Evolutionary conservation across 2,888 invertebrate genomes (phyloP).

Genomic region (Harpagoxenus sublaevis): DNA sequence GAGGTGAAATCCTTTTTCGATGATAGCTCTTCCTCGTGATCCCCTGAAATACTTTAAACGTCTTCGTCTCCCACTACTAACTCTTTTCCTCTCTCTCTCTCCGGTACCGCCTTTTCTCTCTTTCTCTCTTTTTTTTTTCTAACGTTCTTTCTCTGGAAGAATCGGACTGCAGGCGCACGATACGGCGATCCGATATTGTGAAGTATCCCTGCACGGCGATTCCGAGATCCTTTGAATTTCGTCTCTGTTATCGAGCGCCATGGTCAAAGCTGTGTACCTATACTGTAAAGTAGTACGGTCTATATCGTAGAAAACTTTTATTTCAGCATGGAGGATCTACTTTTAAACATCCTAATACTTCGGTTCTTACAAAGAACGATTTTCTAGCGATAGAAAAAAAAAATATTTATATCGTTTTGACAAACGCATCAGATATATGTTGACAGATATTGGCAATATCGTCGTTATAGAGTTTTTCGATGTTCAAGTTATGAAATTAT

Average conservation of each 20-base stretch:
- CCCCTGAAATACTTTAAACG: slow-evolving; percentile 66
- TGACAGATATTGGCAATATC: not conserved
- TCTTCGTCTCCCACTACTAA: slow-evolving; percentile 32
- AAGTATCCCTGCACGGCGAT: slow-evolving; percentile 67
- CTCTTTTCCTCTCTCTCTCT: not conserved
- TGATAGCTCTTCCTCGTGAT: slow-evolving; percentile 67
- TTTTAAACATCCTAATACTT: slow-evolving; percentile 41
- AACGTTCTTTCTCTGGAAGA: slow-evolving; percentile 27
- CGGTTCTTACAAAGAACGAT: slow-evolving; percentile 1
- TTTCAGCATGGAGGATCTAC: slow-evolving; percentile 43
- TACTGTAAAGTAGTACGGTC: slow-evolving; percentile 37
- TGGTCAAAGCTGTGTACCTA: slow-evolving; percentile 57
- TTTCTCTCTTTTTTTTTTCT: slow-evolving; percentile 15
- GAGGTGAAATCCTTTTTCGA: slow-evolving; percentile 70
- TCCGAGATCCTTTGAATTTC: slow-evolving; percentile 67
- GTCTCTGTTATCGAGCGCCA: slow-evolving; percentile 55
- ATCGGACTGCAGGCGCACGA: slow-evolving; percentile 58
- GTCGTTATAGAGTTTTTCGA: not conserved
- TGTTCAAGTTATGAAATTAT: not conserved
- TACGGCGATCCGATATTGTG: slow-evolving; percentile 69
- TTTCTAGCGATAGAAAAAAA: slow-evolving; percentile 30
- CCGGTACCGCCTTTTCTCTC: not conserved
- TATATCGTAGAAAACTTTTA: slow-evolving; percentile 64
- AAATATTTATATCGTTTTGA: slow-evolving; percentile 33
- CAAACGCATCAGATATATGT: not conserved